phyloP scores from a whole-genome alignment of 1,140 invertebrate genomes.

The Carcinoscorpius rotundicauda region DNA sequence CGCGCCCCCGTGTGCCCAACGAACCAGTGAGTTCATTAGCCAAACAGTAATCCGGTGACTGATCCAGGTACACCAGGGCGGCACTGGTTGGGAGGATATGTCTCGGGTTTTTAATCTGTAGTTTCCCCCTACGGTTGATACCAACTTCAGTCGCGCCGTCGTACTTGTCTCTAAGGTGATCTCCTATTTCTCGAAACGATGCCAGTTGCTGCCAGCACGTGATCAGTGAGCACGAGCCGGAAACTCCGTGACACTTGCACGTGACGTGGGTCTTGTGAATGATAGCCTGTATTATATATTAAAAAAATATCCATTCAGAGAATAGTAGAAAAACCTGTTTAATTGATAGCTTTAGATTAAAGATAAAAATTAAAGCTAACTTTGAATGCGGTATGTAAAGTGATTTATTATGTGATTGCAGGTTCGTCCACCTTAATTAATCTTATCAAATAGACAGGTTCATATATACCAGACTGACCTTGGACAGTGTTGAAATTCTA shows the following conservation, averaged over 20 bases:
- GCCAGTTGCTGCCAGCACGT: conserved; percentile 40
- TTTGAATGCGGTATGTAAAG: too few relatives aligned
- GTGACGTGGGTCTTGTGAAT: conserved; percentile 54
- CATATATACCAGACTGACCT: too few relatives aligned
- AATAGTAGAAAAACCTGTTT: conserved; percentile 2
- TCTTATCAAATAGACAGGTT: too few relatives aligned
- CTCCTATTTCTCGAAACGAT: conserved; percentile 70
- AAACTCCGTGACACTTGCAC: conserved; percentile 59
- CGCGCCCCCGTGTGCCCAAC: conserved; percentile 59
- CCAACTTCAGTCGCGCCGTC: conserved; percentile 79
- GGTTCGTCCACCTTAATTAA: too few relatives aligned
- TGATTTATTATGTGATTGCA: too few relatives aligned
- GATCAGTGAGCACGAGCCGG: conserved; percentile 80
- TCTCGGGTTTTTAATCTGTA: conserved; percentile 42
- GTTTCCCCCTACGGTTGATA: conserved; percentile 48
- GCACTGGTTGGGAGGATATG: conserved; percentile 52
- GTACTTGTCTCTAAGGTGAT: conserved; percentile 76
- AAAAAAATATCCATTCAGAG: conserved; percentile 46
- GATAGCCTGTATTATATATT: conserved; percentile 58
- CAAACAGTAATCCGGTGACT: conserved; percentile 71
- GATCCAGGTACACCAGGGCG: conserved; percentile 76
- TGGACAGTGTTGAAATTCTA: too few relatives aligned
- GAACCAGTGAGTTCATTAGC: conserved; percentile 50
- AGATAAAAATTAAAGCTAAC: conserved; percentile 40
- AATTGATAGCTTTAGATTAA: not conserved